Percentiles rank a stretch among this genome's conserved stretches.
Evolutionary conservation across 2,113 vertebrate species (phyloP).

Genomic region (Vidua chalybeata): DNA sequence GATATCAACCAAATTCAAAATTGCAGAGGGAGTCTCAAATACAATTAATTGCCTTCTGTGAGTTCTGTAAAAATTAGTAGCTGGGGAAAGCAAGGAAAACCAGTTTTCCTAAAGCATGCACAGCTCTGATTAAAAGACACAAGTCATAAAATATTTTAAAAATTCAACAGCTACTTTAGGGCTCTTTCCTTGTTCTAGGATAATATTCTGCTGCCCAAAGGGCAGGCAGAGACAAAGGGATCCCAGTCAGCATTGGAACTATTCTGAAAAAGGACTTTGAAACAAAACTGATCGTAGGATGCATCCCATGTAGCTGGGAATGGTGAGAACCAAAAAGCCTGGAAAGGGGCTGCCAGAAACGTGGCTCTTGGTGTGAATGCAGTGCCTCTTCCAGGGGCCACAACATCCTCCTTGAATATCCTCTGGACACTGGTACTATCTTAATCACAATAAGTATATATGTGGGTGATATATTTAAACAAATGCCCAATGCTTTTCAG

Average conservation of each 20-base stretch:
- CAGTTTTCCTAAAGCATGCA: not conserved
- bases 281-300: not conserved
- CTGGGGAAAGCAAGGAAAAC: not conserved
- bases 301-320: not conserved
- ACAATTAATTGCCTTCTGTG: not conserved
- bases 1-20: not conserved
- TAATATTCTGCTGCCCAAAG: not conserved
- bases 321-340: not conserved
- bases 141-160: not conserved
- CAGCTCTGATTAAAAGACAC: not conserved
- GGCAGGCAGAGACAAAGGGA: not conserved
- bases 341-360: not conserved
- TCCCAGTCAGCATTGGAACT: not conserved
- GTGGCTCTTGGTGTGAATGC: not conserved
- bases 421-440: not conserved
- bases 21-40: not conserved
- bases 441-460: not conserved
- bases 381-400: not conserved
- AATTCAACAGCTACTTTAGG: not conserved
- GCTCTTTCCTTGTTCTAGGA: not conserved
- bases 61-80: not conserved
- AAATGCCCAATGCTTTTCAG: not conserved
- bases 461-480: not conserved
- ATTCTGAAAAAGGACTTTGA: not conserved
- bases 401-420: not conserved